Evolutionary conservation across 2,888 invertebrate genomes (phyloP).

Genomic region (Tricholauxania praeusta): DNA sequence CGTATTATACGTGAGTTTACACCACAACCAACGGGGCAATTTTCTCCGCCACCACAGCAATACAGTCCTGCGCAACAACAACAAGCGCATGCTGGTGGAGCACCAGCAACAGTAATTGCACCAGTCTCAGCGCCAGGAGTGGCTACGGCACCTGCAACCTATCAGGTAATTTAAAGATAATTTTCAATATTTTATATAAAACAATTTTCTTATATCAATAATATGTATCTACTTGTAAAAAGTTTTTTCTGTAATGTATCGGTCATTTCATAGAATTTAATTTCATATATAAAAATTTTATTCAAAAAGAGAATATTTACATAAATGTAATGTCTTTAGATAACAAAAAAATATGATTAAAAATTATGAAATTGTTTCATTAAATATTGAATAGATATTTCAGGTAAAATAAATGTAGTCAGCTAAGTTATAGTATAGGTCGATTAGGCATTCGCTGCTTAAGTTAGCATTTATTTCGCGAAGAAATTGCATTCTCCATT

Average conservation of each 20-base stretch:
- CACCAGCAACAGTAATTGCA: constrained; percentile 43
- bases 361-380: no score
- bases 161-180: constrained; percentile 56
- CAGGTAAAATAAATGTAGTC: no score
- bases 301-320: no score
- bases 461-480: no score
- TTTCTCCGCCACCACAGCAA: constrained; percentile 56
- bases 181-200: neutral
- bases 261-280: no score
- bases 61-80: constrained; percentile 48
- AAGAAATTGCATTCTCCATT: no score
- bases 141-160: constrained; percentile 45
- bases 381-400: no score
- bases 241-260: constrained; percentile 39
- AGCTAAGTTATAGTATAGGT: no score
- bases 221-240: constrained; percentile 26
- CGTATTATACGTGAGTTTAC: constrained; percentile 73
- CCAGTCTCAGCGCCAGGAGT: constrained; percentile 41
- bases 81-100: constrained; percentile 33
- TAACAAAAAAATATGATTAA: no score
- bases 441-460: no score
- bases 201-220: constrained; percentile 27
- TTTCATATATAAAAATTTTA: no score
- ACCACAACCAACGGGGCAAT: constrained; percentile 62
- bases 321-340: no score